phyloP scores from a whole-genome alignment of 30 jellyfish, hydroid and myxozoan genomes.

The Aurelia coerulea region DNA sequence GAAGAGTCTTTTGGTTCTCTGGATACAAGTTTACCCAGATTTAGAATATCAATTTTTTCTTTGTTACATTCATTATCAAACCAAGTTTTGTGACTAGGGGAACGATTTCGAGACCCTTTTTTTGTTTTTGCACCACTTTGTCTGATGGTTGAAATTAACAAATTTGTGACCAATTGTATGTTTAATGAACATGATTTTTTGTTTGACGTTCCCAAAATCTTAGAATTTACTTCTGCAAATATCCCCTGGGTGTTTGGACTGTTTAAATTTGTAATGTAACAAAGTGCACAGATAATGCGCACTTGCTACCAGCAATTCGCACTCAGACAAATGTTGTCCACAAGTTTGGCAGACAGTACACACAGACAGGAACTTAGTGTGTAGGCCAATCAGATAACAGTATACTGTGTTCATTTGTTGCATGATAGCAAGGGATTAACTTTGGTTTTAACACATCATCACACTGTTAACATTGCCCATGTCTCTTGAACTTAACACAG shows the following conservation, averaged over 20 bases:
- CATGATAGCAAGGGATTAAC: too few relatives aligned
- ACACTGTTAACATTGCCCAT: too few relatives aligned
- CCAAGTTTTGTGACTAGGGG: constrained; percentile 5
- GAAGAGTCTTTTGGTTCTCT: constrained; percentile 15
- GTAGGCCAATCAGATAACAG: too few relatives aligned
- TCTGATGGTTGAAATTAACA: neutral
- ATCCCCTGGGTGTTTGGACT: neutral
- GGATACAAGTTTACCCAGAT: neutral
- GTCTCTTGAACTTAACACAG: too few relatives aligned
- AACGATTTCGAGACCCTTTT: neutral
- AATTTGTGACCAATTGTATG: neutral
- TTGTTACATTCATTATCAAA: neutral
- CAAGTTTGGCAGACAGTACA: too few relatives aligned
- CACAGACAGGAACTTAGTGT: too few relatives aligned
- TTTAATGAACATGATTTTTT: neutral
- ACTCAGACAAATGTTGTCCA: too few relatives aligned
- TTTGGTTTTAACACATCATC: too few relatives aligned
- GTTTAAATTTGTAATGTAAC: neutral
- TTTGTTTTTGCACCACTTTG: constrained; percentile 14
- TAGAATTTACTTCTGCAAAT: constrained; percentile 10
- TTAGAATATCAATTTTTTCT: neutral
- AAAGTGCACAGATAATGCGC: too few relatives aligned
- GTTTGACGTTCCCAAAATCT: constrained; percentile 1
- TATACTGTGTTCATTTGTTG: too few relatives aligned
- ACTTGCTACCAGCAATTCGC: too few relatives aligned